Evolutionary conservation across 1,140 invertebrate species (phyloP), one percentile per base, ranked within the genome.

Genomic region (Palaemon carinicauda): DNA sequence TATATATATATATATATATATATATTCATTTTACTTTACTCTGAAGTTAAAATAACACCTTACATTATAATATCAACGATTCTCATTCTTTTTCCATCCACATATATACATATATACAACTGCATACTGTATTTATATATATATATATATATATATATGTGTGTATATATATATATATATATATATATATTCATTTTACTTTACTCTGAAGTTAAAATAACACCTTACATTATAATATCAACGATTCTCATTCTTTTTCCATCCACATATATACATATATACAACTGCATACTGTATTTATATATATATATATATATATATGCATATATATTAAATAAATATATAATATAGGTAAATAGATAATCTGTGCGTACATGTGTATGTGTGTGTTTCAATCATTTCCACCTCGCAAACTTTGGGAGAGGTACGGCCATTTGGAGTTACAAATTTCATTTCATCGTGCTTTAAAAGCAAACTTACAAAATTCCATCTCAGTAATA

Each of bases 101-200:
- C 51, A 78, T 53, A 78, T 78, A 78, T 78, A 56, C 15, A 80
- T 80, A 80, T 19, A 80, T 60, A 80, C 19, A 80, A 54, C 33
- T 1, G n/a, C 24, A 77, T n/a, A 77, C 24, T 41, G 5, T 41
- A 41, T 4, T 41, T 4, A 4, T 41, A 41, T 41, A 41, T 41
- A 41, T 4, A 41, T 41, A 41, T 41, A 41, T 41, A 41, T n/a
- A 51, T 52, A 52, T 51, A 77, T 52, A 77, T 52, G 1, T 14
- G 12, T 41, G 9, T 65, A 27, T 65, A 27, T n/a, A 21, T 27
- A 9, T 41, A 41, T 41, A 41, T 41, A 4, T 41, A 41, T n/a
- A n/a, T n/a, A n/a, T n/a, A n/a, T n/a, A n/a, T n/a, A n/a, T n/a
- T n/a, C n/a, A n/a, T n/a, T n/a, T n/a, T n/a, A 41, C 3, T 41